A percentile compares a stretch with the other conserved stretches of the same genome.
Evolutionary conservation across 2,797 vertebrate genomes (phyloP).

Genomic region (Melanotaenia parkinsoni): DNA sequence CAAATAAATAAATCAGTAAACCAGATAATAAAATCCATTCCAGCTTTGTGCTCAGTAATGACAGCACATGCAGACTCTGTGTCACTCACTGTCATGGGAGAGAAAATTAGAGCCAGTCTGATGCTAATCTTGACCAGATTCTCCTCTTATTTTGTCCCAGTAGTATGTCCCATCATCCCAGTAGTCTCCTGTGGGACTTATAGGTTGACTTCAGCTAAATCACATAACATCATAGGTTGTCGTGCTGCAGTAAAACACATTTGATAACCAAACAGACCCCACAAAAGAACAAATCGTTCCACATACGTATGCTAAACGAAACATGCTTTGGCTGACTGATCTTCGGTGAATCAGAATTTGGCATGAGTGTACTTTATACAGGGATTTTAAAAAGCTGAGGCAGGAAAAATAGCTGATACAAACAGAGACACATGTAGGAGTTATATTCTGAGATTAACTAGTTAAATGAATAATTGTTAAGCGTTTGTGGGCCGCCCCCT

Average conservation of each 20-base stretch:
- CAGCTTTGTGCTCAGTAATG: slow-evolving; percentile 70
- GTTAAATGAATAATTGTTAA: slow-evolving; percentile 29
- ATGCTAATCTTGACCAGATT: slow-evolving; percentile 77
- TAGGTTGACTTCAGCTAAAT: slow-evolving; percentile 45
- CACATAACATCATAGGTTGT: slow-evolving; percentile 36
- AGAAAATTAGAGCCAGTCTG: slow-evolving; percentile 78
- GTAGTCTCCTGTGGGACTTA: slow-evolving; percentile 47
- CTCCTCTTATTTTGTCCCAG: slow-evolving; percentile 42
- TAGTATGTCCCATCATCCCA: slow-evolving; percentile 45
- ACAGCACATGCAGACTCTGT: slow-evolving; percentile 67
- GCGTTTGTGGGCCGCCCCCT: slow-evolving; percentile 41
- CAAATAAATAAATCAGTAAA: slow-evolving; percentile 78
- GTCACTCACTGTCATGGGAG: slow-evolving; percentile 75
- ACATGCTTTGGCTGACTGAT: slow-evolving; percentile 15
- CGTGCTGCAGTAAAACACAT: slow-evolving; percentile 36
- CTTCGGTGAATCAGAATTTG: slow-evolving; percentile 51
- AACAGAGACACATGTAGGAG: slow-evolving; percentile 62
- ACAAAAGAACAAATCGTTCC: slow-evolving; percentile 45
- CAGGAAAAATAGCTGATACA: slow-evolving; percentile 45
- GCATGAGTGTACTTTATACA: slow-evolving; percentile 29
- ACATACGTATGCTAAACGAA: slow-evolving; percentile 22
- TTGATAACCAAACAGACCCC: slow-evolving; percentile 62
- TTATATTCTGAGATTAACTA: slow-evolving; percentile 41
- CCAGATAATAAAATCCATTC: slow-evolving; percentile 79
- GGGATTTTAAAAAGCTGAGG: slow-evolving; percentile 29